A percentile compares a stretch with the other conserved stretches of the same genome.
phyloP scores from a whole-genome alignment of 1,140 invertebrate genomes.

The Diorhabda sublineata region DNA sequence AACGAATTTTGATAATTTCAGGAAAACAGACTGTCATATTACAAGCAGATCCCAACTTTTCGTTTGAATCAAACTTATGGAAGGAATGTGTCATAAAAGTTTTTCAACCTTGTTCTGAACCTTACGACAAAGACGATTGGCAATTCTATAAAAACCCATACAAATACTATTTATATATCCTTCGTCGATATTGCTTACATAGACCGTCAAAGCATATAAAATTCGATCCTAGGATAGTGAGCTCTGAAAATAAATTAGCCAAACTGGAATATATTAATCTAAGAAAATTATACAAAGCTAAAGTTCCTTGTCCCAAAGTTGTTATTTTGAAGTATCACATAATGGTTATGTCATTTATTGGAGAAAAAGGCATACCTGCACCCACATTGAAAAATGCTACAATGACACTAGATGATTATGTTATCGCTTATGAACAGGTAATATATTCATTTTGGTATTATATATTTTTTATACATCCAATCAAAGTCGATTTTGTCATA shows the following conservation, averaged over 20 bases:
- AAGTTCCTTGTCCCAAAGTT: conserved; percentile 75
- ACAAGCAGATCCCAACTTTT: conserved; percentile 59
- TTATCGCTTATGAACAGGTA: conserved; percentile 54
- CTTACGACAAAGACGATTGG: conserved; percentile 84
- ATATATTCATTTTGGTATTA: neutral
- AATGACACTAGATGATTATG: conserved; percentile 54
- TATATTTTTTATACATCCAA: too few species aligned
- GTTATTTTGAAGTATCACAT: conserved; percentile 80
- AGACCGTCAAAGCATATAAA: conserved; percentile 64
- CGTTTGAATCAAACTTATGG: conserved; percentile 41
- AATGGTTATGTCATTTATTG: conserved; percentile 86
- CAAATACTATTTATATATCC: too few species aligned
- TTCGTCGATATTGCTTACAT: conserved; percentile 62
- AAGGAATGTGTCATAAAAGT: conserved; percentile 83
- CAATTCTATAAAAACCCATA: conserved; percentile 68
- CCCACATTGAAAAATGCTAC: conserved; percentile 77
- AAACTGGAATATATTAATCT: conserved; percentile 91
- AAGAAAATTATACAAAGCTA: conserved; percentile 61
- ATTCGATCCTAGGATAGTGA: conserved; percentile 73
- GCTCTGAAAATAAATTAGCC: conserved; percentile 80
- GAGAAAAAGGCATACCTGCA: conserved; percentile 68
- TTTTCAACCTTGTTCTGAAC: conserved; percentile 81
- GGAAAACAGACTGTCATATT: conserved; percentile 86
- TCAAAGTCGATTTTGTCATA: too few species aligned
- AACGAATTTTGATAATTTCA: conserved; percentile 47